Evolutionary conservation across 2,888 invertebrate species (phyloP).

Genomic region (Meghimatium bilineatum): DNA sequence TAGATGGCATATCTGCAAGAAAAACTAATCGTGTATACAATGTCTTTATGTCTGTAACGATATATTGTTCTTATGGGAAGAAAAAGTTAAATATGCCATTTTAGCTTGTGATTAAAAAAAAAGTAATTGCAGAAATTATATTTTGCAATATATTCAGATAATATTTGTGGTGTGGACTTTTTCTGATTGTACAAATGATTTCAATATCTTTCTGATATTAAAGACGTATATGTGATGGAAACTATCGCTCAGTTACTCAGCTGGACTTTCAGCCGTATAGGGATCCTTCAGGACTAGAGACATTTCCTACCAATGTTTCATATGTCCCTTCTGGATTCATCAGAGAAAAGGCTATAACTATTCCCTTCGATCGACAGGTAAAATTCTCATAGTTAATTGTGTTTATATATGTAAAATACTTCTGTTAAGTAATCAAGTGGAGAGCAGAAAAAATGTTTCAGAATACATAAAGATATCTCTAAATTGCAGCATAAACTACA

Average conservation of each 20-base stretch:
- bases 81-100: no score
- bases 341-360: slow-evolving; percentile 70
- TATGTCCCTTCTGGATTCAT: slow-evolving; percentile 74
- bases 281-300: slow-evolving; percentile 70
- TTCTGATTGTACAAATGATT: no score
- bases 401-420: background rate
- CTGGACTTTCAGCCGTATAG: slow-evolving; percentile 71
- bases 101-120: no score
- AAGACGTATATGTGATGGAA: slow-evolving; percentile 73
- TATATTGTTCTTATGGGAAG: no score
- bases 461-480: no score
- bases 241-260: slow-evolving; percentile 74
- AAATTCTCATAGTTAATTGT: background rate
- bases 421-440: background rate
- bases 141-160: background rate
- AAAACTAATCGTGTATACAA: no score
- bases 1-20: no score
- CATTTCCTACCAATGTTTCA: slow-evolving; percentile 68
- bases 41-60: no score
- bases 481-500: no score
- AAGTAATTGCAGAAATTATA: background rate
- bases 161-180: background rate
- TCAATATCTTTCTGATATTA: slow-evolving; percentile 43
- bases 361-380: slow-evolving; percentile 69
- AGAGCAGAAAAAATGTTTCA: no score